phyloP scores from a whole-genome alignment of 2,888 invertebrate genomes.

The Drosophila putrida region DNA sequence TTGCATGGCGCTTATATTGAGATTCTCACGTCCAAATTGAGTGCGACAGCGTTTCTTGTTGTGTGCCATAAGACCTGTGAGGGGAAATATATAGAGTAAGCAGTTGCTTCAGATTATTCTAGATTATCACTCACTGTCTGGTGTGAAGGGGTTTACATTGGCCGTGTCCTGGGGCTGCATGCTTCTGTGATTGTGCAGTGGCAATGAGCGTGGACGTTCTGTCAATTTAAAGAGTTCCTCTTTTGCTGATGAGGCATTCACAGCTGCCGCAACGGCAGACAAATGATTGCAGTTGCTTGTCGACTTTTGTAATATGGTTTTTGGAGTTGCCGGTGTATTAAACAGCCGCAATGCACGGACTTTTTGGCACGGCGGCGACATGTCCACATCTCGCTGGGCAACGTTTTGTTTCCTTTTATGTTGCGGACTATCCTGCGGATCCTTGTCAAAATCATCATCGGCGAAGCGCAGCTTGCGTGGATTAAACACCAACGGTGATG shows the following conservation, averaged over 20 bases:
- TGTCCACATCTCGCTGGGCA: conserved; percentile 37
- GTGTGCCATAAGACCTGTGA: conserved; percentile 82
- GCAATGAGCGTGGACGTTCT: conserved; percentile 85
- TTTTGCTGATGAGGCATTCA: conserved; percentile 39
- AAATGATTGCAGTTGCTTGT: conserved; percentile 86
- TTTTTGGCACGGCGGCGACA: conserved; percentile 87
- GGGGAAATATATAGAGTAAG: not conserved
- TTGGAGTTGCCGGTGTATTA: conserved; percentile 94
- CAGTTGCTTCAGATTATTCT: not conserved
- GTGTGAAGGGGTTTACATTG: conserved; percentile 95
- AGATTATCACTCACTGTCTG: conserved; percentile 87
- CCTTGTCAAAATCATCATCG: conserved; percentile 80
- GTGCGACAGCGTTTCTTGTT: conserved; percentile 85
- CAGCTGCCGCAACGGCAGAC: conserved; percentile 72
- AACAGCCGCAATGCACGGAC: conserved; percentile 90
- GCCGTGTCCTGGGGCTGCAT: conserved; percentile 85
- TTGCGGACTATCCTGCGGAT: conserved; percentile 64
- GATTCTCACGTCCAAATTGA: conserved; percentile 83
- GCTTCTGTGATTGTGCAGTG: conserved; percentile 81
- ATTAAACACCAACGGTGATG: conserved; percentile 80
- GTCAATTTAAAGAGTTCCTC: conserved; percentile 57
- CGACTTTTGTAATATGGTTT: conserved; percentile 88
- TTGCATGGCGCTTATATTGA: conserved; percentile 78
- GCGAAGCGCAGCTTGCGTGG: conserved; percentile 84
- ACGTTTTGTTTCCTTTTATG: conserved; percentile 36